Percentiles rank a stretch among this genome's conserved stretches.
phyloP scores from a whole-genome alignment of 1,140 invertebrate genomes.

The Megathymus violae region DNA sequence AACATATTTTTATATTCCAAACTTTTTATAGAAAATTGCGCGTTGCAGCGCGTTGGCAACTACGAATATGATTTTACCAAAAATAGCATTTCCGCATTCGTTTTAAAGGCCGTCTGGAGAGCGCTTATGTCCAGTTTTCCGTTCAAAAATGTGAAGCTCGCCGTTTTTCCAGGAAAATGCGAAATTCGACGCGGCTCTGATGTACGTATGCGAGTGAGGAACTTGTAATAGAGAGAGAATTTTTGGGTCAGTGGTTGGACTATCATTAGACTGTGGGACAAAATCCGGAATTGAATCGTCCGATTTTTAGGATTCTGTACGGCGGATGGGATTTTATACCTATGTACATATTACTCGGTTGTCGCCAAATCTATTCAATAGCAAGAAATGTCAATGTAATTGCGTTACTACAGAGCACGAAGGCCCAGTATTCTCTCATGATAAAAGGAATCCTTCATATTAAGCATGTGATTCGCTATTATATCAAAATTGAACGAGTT shows the following conservation, averaged over 20 bases:
- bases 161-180: constrained; percentile 25
- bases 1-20: not conserved
- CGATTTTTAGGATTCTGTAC: too few relatives aligned
- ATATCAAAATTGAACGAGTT: too few relatives aligned
- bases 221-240: constrained; percentile 24
- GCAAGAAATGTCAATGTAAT: too few relatives aligned
- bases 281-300: not conserved
- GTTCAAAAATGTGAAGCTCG: constrained; percentile 16
- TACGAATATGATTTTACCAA: constrained; percentile 11
- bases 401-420: too few relatives aligned
- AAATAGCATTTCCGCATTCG: constrained; percentile 17
- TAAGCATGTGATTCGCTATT: too few relatives aligned
- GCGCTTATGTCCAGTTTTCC: constrained; percentile 29
- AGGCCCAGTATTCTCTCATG: too few relatives aligned
- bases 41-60: constrained; percentile 2
- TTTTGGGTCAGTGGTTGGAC: constrained; percentile 17
- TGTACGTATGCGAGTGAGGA: constrained; percentile 13
- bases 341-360: too few relatives aligned
- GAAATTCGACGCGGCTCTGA: constrained; percentile 9
- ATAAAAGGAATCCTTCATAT: too few relatives aligned
- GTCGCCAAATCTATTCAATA: too few relatives aligned
- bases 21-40: constrained; percentile 1
- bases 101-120: constrained; percentile 17
- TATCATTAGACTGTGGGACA: constrained; percentile 3
- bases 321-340: too few relatives aligned